These are phyloP conservation scores for Cephalopachus bancanus DNA, from an alignment of 2,797 vertebrate genomes.

Conservation along the genomic window DNA sequence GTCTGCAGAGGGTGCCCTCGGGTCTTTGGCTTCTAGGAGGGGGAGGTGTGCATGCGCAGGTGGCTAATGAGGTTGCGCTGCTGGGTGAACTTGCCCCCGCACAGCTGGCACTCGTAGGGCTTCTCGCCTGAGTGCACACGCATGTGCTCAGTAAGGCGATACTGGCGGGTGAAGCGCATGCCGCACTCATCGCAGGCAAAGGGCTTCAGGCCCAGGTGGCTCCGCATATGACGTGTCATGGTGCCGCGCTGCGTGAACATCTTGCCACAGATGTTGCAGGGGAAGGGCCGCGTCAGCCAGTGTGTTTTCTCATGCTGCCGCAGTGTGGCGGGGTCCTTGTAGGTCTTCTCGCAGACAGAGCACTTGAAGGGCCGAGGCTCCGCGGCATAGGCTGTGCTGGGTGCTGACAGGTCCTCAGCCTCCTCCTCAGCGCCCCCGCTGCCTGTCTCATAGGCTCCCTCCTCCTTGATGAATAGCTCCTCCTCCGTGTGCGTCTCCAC, in stretches of 20 bases:
- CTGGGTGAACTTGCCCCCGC: conserved; percentile 99
- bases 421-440: conserved; percentile 91
- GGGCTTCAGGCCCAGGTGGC: conserved; percentile 98
- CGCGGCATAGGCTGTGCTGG: conserved; percentile 89
- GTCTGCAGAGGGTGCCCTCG: conserved; percentile 87
- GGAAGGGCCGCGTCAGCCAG: conserved; percentile 98
- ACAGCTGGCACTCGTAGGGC: conserved; percentile 99
- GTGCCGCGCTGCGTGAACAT: conserved; percentile 99
- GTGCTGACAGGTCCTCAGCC: conserved; percentile 95
- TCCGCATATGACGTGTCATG: conserved; percentile 99
- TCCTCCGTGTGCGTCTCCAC: conserved; percentile 98
- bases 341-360: conserved; percentile 97
- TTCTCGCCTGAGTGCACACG: conserved; percentile 99
- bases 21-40: conserved; percentile 98
- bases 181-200: conserved; percentile 99
- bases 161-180: conserved; percentile 99
- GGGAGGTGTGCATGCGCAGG: conserved; percentile 99
- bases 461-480: conserved; percentile 97
- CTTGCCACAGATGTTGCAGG: conserved; percentile 99
- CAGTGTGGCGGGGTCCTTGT: conserved; percentile 98
- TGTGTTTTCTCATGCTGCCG: conserved; percentile 99
- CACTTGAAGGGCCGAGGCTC: conserved; percentile 97
- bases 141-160: conserved; percentile 99
- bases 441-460: conserved; percentile 89
- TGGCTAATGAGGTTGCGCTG: conserved; percentile 99